Conservation (phyloP, 2,888 invertebrate species). For the Synergus japonicus region DNA sequence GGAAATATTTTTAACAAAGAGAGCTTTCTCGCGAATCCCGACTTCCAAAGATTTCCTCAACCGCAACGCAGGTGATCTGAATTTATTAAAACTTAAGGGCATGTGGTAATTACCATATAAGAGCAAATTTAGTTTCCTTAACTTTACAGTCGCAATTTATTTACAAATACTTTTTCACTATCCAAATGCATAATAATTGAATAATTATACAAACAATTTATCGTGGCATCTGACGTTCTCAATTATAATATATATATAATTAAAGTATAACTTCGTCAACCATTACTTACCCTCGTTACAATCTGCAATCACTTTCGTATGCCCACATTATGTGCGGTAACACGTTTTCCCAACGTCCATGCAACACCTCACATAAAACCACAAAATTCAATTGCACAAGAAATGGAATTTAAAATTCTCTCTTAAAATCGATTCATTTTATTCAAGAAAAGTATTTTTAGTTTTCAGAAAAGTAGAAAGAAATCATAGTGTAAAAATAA, state of each 20-base stretch:
- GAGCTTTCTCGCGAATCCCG: neutral
- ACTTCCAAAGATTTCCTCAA: conserved; percentile 3
- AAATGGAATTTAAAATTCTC: neutral
- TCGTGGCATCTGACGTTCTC: neutral
- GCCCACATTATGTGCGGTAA: conserved; percentile 24
- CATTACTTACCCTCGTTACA: conserved; percentile 31
- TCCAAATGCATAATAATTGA: neutral
- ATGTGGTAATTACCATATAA: no score
- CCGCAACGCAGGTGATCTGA: conserved; percentile 2
- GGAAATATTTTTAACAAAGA: neutral
- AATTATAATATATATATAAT: neutral
- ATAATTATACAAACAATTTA: neutral
- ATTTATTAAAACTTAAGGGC: conserved; percentile 10
- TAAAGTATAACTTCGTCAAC: conserved; percentile 4
- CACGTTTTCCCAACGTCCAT: conserved; percentile 28
- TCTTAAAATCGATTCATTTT: neutral
- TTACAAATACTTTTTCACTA: neutral
- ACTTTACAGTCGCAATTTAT: neutral
- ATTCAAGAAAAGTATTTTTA: neutral
- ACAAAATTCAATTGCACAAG: conserved; percentile 4
- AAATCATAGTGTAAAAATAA: neutral
- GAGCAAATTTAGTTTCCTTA: no score
- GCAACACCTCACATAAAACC: conserved; percentile 24
- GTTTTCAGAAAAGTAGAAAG: neutral
- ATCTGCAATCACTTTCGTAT: conserved; percentile 29